phyloP scores from a whole-genome alignment of 2,113 vertebrate species.

The Varanus salvator region DNA sequence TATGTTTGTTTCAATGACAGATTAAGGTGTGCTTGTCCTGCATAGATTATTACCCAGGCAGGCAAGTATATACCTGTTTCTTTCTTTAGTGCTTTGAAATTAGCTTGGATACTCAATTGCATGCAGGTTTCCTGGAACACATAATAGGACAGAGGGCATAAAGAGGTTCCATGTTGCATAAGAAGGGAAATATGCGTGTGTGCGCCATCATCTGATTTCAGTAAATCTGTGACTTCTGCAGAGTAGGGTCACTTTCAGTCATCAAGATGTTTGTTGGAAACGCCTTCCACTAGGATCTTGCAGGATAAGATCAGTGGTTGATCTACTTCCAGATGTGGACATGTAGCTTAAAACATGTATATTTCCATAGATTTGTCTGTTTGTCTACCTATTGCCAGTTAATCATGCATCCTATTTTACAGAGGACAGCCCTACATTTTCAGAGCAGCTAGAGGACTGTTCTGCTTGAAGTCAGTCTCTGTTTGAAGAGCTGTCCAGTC shows the following conservation, averaged over 20 bases:
- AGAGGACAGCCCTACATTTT: no score
- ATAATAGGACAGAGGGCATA: slow-evolving; percentile 26
- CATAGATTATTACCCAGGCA: slow-evolving; percentile 53
- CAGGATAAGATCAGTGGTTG: slow-evolving; percentile 55
- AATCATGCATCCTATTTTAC: no score
- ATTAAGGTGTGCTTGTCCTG: slow-evolving; percentile 57
- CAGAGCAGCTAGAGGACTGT: no score
- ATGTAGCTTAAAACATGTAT: no score
- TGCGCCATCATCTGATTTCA: slow-evolving; percentile 19
- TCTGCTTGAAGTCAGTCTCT: no score
- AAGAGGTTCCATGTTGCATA: slow-evolving; percentile 36
- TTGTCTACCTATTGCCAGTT: no score
- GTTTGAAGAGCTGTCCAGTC: no score
- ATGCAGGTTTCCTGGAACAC: slow-evolving; percentile 59
- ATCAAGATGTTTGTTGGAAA: slow-evolving; percentile 48
- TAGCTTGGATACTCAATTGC: slow-evolving; percentile 56
- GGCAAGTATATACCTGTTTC: slow-evolving; percentile 36
- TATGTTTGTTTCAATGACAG: not conserved
- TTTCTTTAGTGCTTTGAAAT: slow-evolving; percentile 50
- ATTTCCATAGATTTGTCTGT: no score
- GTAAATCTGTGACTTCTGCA: slow-evolving; percentile 40
- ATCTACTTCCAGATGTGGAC: slow-evolving; percentile 14
- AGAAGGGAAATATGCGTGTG: slow-evolving; percentile 31
- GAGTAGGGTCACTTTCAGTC: slow-evolving; percentile 42
- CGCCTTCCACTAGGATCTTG: slow-evolving; percentile 47